A percentile compares a stretch with the other conserved stretches of the same genome.
Evolutionary conservation across 2,113 vertebrate species (phyloP).

Genomic region (Clarias gariepinus): DNA sequence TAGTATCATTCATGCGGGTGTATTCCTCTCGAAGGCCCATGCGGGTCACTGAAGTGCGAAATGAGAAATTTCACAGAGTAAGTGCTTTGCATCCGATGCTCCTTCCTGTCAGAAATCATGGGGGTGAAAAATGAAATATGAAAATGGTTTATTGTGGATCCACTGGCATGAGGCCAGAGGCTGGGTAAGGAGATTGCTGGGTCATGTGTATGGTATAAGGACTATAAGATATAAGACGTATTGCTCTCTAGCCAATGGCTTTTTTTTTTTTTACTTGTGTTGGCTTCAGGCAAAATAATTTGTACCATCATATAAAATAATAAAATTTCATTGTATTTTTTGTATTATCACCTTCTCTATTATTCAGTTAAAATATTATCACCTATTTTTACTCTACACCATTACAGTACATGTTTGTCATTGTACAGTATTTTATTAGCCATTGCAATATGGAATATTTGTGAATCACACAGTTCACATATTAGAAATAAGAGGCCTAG

Average conservation of each 20-base stretch:
- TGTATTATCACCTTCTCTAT: neutral
- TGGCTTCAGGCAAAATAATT: neutral
- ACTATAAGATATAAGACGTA: neutral
- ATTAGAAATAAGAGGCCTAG: too few relatives aligned
- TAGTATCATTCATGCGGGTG: conserved; percentile 45
- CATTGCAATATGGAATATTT: neutral
- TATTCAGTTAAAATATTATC: neutral
- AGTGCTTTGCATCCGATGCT: conserved; percentile 53
- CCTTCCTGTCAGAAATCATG: conserved; percentile 19
- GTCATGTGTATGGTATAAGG: neutral
- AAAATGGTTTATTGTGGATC: conserved; percentile 47
- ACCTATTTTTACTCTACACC: neutral
- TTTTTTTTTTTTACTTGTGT: neutral
- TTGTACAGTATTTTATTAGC: neutral
- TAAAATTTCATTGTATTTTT: too few relatives aligned
- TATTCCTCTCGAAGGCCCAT: conserved; percentile 57
- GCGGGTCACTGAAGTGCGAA: conserved; percentile 69
- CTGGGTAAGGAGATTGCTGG: neutral
- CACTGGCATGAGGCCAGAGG: conserved; percentile 12
- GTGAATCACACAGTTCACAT: neutral
- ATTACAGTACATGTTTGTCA: neutral
- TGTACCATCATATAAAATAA: neutral
- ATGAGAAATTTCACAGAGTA: conserved; percentile 72
- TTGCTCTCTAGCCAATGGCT: neutral
- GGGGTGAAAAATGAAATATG: conserved; percentile 30